Evolutionary conservation across 2,113 vertebrate species (phyloP).

Genomic region (Nettapus auritus): DNA sequence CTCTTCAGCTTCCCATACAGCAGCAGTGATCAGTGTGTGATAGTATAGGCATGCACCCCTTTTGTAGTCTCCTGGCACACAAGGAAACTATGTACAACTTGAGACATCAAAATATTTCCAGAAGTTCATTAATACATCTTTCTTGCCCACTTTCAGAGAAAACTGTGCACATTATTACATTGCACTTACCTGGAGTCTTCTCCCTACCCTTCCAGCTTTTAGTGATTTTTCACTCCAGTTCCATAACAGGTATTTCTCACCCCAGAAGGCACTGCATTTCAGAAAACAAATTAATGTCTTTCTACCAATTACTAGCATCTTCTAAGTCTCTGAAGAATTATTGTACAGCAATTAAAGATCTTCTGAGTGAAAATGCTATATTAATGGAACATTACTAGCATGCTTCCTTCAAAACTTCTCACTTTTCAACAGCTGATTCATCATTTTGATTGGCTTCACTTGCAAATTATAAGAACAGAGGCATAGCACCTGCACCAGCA

Average conservation of each 20-base stretch:
- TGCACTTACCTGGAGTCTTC: neutral
- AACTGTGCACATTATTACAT: neutral
- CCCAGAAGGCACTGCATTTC: neutral
- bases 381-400: rapidly evolving
- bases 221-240: neutral
- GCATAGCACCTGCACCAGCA: neutral
- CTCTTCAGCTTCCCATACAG: neutral
- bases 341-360: neutral
- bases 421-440: neutral
- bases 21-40: neutral
- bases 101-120: neutral
- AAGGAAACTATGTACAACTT: neutral
- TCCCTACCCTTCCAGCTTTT: neutral
- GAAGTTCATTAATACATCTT: neutral
- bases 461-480: neutral
- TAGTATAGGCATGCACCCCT: rapidly evolving
- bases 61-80: neutral
- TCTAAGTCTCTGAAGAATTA: neutral
- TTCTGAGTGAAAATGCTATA: rapidly evolving
- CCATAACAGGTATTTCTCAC: neutral
- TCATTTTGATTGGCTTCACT: neutral
- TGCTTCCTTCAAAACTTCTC: neutral
- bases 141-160: neutral
- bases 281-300: neutral
- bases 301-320: neutral